Evolutionary conservation across 2,888 invertebrate species (phyloP), one percentile per base, ranked within the genome.

Genomic region (Patella ulyssiponensis): DNA sequence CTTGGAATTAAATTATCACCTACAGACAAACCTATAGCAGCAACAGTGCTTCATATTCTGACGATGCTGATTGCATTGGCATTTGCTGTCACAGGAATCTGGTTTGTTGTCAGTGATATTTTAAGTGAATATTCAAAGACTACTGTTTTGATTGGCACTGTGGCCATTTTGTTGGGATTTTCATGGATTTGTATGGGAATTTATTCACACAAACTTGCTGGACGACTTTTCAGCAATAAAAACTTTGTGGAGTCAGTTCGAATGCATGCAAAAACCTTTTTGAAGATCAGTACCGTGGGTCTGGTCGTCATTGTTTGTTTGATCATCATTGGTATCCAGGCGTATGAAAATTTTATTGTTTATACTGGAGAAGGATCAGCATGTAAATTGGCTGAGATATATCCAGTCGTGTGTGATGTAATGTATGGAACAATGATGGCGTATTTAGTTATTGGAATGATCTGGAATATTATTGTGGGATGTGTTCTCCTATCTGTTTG

Each of bases 401-500:
- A 87, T 76, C 76, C 78, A 12, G 44, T 87, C 3, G 86, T 91
- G 14, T 92, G 92, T 83, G 84, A 87, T 73, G 79, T 88, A 3
- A 85, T 89, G 83, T 89, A 86, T 80, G 82, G 86, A 4, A 86
- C 89, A 27, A 87, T 91, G 54, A 84, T 89, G 7, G 76, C 88
- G 4, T 92, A 90, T 80, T 89, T 90, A 7, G 76, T 88, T 14
- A 86, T 92, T 71, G 86, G 88, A n/a, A 82, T 91, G 51, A n/a
- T 90, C 4, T 92, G 92, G 92, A 92, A 92, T 84, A 82, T 90
- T 33, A 83, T 92, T 52, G 91, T 92, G 0, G 90, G 90, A 5
- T 88, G 91, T 77, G 88, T 92, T 20, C 82, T 92, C 27, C 85
- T 92, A 33, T 92, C 92, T n/a, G 91, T 92, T 5, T 92, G 92